These are phyloP conservation scores for Byasa hedistus DNA, from an alignment of 2,888 invertebrate species.

Conservation along the genomic window DNA sequence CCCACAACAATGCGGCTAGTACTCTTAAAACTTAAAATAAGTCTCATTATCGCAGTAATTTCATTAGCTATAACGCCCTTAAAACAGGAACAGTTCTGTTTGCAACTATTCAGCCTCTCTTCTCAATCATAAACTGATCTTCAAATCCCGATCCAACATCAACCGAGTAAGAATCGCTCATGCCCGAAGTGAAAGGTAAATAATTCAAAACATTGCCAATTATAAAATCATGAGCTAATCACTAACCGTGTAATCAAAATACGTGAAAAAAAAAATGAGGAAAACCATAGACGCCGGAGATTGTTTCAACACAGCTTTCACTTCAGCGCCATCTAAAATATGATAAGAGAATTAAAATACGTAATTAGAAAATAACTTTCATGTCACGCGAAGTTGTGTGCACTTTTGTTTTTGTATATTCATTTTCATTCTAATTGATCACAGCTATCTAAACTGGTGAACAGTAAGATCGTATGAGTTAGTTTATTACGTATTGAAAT, in stretches of 20 bases:
- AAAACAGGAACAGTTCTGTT: too few relatives aligned
- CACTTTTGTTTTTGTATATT: neutral
- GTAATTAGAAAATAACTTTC: conserved; percentile 8
- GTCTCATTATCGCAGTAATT: too few relatives aligned
- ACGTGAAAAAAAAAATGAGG: neutral
- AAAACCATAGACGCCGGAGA: conserved; percentile 1
- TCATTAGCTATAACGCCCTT: too few relatives aligned
- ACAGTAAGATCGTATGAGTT: too few relatives aligned
- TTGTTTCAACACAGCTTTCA: conserved; percentile 14
- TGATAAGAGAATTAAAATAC: conserved; percentile 8
- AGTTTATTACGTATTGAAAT: too few relatives aligned
- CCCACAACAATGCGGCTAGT: too few relatives aligned
- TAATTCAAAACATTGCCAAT: conserved; percentile 15
- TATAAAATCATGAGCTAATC: conserved; percentile 15
- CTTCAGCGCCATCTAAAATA: conserved; percentile 15
- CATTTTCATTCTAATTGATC: neutral
- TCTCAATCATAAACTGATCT: too few relatives aligned
- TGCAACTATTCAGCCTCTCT: too few relatives aligned
- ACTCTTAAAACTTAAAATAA: too few relatives aligned
- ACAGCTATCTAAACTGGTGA: too few relatives aligned
- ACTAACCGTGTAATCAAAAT: conserved; percentile 13
- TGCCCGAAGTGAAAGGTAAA: conserved; percentile 12
- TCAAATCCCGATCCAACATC: too few relatives aligned
- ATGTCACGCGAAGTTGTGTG: neutral
- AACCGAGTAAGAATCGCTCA: too few relatives aligned